Evolutionary conservation across 92 coral and sea anemone genomes (phyloP).

Genomic region (Phenganax marumi): DNA sequence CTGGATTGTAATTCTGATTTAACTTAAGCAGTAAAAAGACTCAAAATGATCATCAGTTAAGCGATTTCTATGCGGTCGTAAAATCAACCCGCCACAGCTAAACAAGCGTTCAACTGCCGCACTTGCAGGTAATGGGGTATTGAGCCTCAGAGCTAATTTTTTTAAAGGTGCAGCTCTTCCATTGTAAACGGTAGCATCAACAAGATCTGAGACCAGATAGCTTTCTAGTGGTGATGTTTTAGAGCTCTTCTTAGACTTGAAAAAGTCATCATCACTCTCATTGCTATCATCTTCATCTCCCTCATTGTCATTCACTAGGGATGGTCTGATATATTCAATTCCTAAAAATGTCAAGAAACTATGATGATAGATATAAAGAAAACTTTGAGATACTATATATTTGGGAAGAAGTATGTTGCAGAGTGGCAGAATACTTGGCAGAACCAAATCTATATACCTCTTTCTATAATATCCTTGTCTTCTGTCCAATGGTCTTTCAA

Average conservation of each 20-base stretch:
- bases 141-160: no score
- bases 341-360: no score
- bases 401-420: no score
- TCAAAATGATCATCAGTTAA: constrained; percentile 32
- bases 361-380: no score
- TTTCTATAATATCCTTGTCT: no score
- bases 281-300: neutral
- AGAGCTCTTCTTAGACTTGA: neutral
- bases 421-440: no score
- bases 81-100: constrained; percentile 23
- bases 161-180: constrained; percentile 3
- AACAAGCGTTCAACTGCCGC: constrained; percentile 23
- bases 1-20: no score
- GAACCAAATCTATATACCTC: no score
- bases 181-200: neutral
- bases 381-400: no score
- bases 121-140: no score
- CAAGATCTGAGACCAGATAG: neutral
- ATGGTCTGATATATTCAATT: no score
- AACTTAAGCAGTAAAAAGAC: constrained; percentile 6
- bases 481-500: neutral
- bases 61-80: constrained; percentile 17
- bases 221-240: neutral
- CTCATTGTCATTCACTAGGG: no score
- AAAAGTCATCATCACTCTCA: constrained; percentile 12